Conservation (phyloP, 2,797 vertebrate species). For the Gastrophryne carolinensis region DNA sequence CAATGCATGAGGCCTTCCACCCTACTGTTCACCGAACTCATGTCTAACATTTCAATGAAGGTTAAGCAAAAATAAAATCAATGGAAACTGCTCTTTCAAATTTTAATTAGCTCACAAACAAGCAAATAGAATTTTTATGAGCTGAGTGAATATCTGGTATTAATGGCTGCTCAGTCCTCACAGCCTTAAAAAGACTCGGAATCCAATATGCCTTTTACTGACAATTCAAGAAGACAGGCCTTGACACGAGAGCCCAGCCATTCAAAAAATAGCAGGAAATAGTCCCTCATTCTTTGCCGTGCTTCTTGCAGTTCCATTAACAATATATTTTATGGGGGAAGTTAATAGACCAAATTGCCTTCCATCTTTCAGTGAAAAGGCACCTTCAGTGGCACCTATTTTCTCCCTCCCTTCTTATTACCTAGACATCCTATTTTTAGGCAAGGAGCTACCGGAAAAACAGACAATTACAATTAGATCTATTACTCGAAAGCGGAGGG, state of each 20-base stretch:
- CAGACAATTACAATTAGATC: slow-evolving; percentile 10
- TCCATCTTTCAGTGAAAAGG: neutral
- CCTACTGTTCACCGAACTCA: slow-evolving; percentile 56
- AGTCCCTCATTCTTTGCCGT: neutral
- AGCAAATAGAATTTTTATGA: slow-evolving; percentile 61
- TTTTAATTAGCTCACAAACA: slow-evolving; percentile 62
- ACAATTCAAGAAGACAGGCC: slow-evolving; percentile 36
- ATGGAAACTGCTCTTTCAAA: slow-evolving; percentile 56
- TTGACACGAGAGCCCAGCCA: slow-evolving; percentile 41
- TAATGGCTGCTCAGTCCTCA: slow-evolving; percentile 54
- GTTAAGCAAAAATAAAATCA: slow-evolving; percentile 55
- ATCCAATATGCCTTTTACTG: slow-evolving; percentile 51
- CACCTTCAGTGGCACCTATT: neutral
- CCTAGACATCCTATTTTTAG: slow-evolving; percentile 24
- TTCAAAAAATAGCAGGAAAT: slow-evolving; percentile 6
- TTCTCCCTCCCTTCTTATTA: neutral
- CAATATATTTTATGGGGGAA: neutral
- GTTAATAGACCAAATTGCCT: slow-evolving; percentile 19
- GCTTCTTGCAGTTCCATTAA: slow-evolving; percentile 18
- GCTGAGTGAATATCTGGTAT: slow-evolving; percentile 60
- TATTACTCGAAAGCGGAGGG: slow-evolving; percentile 12
- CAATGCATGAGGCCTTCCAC: slow-evolving; percentile 46
- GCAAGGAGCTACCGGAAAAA: neutral
- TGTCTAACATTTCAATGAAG: slow-evolving; percentile 56
- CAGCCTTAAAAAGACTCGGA: slow-evolving; percentile 51